phyloP scores from a whole-genome alignment of 2,888 invertebrate species.

The Nephrocerus scutellatus region DNA sequence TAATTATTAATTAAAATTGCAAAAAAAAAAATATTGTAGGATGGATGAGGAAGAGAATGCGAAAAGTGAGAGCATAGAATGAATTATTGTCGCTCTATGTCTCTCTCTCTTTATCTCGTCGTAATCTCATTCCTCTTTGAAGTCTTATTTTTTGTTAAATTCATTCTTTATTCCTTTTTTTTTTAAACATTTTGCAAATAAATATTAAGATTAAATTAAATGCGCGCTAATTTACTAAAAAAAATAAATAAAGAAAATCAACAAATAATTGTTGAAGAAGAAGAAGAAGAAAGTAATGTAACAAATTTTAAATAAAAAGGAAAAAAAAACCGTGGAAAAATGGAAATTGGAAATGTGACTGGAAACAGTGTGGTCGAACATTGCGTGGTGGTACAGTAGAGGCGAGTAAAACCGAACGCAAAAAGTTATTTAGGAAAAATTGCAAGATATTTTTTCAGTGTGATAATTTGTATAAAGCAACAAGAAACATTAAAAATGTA shows the following conservation, averaged over 20 bases:
- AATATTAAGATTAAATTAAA: too few relatives aligned
- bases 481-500: too few relatives aligned
- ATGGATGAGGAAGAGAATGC: too few relatives aligned
- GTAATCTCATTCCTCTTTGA: neutral
- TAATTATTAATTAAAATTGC: constrained; percentile 9
- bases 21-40: constrained; percentile 18
- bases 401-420: too few relatives aligned
- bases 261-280: too few relatives aligned
- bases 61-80: constrained; percentile 10
- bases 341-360: too few relatives aligned
- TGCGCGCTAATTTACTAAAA: constrained; percentile 10
- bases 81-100: constrained; percentile 1
- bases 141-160: constrained; percentile 2
- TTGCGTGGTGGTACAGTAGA: too few relatives aligned
- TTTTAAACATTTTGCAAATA: too few relatives aligned
- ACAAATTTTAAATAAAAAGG: too few relatives aligned
- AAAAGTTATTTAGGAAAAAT: too few relatives aligned
- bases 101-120: neutral
- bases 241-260: constrained; percentile 10
- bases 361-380: too few relatives aligned
- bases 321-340: too few relatives aligned
- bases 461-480: constrained; percentile 9
- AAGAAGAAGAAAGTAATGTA: constrained; percentile 12
- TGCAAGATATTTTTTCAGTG: constrained; percentile 12
- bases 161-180: constrained; percentile 1